Conservation (phyloP, 2,113 vertebrate species). For the Penelope pileata region DNA sequence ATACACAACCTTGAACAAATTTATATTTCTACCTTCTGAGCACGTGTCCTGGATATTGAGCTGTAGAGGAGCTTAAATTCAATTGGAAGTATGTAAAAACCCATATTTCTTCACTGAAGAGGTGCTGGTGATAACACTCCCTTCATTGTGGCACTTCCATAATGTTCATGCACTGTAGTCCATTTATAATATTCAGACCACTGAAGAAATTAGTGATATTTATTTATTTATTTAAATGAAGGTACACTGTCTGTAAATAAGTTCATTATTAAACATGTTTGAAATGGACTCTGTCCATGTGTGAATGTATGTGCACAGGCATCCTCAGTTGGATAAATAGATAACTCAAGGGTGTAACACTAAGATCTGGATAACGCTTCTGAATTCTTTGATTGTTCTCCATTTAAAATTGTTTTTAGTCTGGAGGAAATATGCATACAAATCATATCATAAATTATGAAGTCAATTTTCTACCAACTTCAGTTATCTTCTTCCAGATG, state of each 20-base stretch:
- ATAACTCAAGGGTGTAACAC: neutral
- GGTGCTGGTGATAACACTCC: neutral
- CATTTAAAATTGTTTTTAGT: neutral
- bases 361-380: neutral
- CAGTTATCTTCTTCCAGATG: neutral
- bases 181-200: neutral
- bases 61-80: neutral
- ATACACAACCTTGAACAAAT: neutral
- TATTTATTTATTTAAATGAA: neutral
- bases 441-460: neutral
- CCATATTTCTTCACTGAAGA: neutral
- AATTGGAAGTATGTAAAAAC: neutral
- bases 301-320: neutral
- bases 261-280: neutral
- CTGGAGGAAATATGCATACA: neutral
- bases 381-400: neutral
- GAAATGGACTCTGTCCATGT: neutral
- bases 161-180: neutral
- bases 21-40: neutral
- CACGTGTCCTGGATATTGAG: neutral
- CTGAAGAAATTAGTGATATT: neutral
- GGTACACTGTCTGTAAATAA: neutral
- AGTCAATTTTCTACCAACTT: neutral
- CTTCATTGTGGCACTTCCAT: neutral
- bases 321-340: neutral